Evolutionary conservation across 1,140 invertebrate species (phyloP).

Genomic region (Caenorhabditis latens): DNA sequence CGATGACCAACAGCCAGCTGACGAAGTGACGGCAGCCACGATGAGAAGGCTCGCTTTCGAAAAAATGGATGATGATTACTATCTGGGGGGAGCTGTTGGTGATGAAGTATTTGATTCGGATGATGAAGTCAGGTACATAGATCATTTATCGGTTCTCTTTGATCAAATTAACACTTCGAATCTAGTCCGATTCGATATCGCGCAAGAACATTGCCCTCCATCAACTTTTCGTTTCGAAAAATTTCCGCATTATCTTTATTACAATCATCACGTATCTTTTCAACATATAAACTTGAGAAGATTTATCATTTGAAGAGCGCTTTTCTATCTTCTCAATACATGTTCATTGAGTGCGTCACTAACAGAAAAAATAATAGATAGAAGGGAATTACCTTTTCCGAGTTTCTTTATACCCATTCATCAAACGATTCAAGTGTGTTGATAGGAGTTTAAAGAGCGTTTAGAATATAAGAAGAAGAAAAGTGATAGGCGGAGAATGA

Average conservation of each 20-base stretch:
- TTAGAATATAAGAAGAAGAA: slow-evolving; percentile 3
- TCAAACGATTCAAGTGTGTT: neutral
- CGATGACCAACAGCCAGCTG: slow-evolving; percentile 34
- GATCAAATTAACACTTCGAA: neutral
- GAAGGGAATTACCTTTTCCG: neutral
- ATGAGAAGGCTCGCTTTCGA: slow-evolving; percentile 52
- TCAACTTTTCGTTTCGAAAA: too few species aligned
- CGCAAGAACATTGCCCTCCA: neutral
- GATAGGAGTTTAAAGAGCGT: slow-evolving; percentile 33
- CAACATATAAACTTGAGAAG: neutral
- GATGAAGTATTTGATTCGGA: slow-evolving; percentile 32
- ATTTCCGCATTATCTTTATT: neutral
- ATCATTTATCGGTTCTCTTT: too few species aligned
- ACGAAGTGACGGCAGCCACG: slow-evolving; percentile 22
- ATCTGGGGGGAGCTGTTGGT: slow-evolving; percentile 36
- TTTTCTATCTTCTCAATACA: neutral
- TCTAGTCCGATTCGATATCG: too few species aligned
- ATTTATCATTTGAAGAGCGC: neutral
- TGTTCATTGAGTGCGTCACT: neutral
- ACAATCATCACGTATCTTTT: neutral
- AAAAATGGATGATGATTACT: slow-evolving; percentile 58
- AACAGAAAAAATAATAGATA: neutral
- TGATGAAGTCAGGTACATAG: slow-evolving; percentile 49
- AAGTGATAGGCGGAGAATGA: neutral
- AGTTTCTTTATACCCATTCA: slow-evolving; percentile 4